These are phyloP conservation scores for Cotesia vestalis DNA, from an alignment of 1,140 invertebrate species.

Conservation along the genomic window DNA sequence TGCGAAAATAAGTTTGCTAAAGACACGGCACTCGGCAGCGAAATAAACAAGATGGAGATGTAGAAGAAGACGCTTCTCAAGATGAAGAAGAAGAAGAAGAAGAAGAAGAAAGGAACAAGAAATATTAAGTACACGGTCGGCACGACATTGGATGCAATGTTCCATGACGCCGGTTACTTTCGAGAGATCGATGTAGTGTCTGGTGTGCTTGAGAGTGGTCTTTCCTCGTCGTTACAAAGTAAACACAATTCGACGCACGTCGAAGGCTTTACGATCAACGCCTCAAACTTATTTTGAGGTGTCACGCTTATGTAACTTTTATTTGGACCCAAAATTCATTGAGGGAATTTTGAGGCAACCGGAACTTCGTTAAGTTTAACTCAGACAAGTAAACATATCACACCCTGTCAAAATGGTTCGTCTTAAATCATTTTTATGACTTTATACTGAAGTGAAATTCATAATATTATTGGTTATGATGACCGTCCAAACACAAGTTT, in stretches of 20 bases:
- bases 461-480: no score
- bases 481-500: no score
- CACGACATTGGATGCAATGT: slow-evolving; percentile 25
- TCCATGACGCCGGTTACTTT: slow-evolving; percentile 46
- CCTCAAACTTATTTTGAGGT: slow-evolving; percentile 11
- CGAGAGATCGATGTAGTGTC: slow-evolving; percentile 50
- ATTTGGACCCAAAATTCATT: no score
- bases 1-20: background rate
- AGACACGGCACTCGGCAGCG: background rate
- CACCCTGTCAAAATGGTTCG: no score
- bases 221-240: slow-evolving; percentile 43
- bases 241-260: slow-evolving; percentile 49
- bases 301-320: background rate
- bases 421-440: no score
- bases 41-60: no score
- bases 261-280: slow-evolving; percentile 38
- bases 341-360: no score
- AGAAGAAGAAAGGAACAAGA: background rate
- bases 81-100: background rate
- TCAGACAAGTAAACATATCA: no score
- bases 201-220: slow-evolving; percentile 13
- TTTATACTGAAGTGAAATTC: no score
- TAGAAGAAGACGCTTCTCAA: background rate
- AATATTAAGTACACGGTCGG: slow-evolving; percentile 4
- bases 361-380: no score